These are phyloP conservation scores for Eretmocerus hayati DNA, from an alignment of 2,888 invertebrate species.

Conservation along the genomic window DNA sequence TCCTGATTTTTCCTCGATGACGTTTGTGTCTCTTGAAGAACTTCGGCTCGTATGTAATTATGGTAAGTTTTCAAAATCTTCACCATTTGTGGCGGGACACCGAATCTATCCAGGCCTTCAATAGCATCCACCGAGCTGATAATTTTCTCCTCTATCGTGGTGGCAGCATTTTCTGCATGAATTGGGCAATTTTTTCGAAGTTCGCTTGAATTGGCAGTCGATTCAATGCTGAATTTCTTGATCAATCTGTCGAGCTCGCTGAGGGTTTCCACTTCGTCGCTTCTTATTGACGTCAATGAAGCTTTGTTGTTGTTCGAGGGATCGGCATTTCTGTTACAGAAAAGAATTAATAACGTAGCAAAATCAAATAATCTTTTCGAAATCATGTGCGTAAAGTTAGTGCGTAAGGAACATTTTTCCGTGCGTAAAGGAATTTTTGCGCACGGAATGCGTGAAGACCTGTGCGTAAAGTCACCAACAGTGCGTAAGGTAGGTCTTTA, in stretches of 20 bases:
- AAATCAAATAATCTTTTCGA: too few relatives aligned
- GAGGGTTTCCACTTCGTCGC: constrained; percentile 24
- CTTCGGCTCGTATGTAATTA: constrained; percentile 26
- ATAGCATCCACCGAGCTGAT: constrained; percentile 27
- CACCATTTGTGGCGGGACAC: constrained; percentile 32
- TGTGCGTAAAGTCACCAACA: too few relatives aligned
- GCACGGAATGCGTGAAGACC: too few relatives aligned
- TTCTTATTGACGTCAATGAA: neutral
- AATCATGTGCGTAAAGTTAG: too few relatives aligned
- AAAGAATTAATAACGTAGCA: too few relatives aligned
- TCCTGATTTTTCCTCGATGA: constrained; percentile 18
- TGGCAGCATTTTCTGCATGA: constrained; percentile 26
- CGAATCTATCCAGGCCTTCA: constrained; percentile 32
- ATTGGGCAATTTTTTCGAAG: constrained; percentile 28
- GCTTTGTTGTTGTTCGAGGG: too few relatives aligned
- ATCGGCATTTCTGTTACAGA: too few relatives aligned
- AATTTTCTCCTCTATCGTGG: constrained; percentile 25
- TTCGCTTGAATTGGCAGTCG: constrained; percentile 2
- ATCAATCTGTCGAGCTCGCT: constrained; percentile 32
- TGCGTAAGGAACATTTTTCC: too few relatives aligned
- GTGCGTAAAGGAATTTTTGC: too few relatives aligned
- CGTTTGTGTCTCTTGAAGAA: constrained; percentile 6
- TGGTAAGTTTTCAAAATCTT: constrained; percentile 34
- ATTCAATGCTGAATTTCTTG: constrained; percentile 26
- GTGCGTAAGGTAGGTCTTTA: too few relatives aligned